Conservation (phyloP, 2,888 invertebrate genomes). For the Agrochola litura region DNA sequence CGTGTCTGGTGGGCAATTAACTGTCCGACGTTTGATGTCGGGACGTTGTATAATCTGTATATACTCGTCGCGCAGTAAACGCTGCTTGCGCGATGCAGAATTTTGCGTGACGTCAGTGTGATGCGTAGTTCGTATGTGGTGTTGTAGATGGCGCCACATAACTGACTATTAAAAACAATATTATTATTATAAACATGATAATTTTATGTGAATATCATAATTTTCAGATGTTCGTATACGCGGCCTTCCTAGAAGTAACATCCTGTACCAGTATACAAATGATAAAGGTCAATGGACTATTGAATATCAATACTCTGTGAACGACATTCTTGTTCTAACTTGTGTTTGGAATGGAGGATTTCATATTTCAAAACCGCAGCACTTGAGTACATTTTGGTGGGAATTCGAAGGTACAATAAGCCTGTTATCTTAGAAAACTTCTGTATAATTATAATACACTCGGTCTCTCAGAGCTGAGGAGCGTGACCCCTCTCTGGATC, state of each 20-base stretch:
- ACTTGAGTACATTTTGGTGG: background rate
- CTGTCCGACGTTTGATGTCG: no score
- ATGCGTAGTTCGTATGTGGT: background rate
- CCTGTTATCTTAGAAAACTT: no score
- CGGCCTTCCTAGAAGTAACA: constrained; percentile 25
- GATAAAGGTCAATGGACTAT: background rate
- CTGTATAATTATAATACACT: background rate
- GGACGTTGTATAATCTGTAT: background rate
- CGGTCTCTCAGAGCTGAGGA: background rate
- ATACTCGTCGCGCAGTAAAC: background rate
- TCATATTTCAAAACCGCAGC: fast-evolving
- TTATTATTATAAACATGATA: no score
- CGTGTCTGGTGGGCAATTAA: no score
- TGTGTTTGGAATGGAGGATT: background rate
- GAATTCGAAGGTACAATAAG: constrained; percentile 1
- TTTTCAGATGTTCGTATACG: constrained; percentile 24
- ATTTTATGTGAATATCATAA: background rate
- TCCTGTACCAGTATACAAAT: constrained; percentile 31
- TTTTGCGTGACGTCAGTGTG: background rate
- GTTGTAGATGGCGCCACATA: background rate
- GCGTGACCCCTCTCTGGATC: background rate
- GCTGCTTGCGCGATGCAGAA: background rate
- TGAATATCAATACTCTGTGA: constrained; percentile 28
- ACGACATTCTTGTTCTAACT: constrained; percentile 16
- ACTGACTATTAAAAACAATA: no score